Base-by-base conservation (phyloP, 2,888 invertebrate genomes). In the Pherbina coryleti region DNA sequence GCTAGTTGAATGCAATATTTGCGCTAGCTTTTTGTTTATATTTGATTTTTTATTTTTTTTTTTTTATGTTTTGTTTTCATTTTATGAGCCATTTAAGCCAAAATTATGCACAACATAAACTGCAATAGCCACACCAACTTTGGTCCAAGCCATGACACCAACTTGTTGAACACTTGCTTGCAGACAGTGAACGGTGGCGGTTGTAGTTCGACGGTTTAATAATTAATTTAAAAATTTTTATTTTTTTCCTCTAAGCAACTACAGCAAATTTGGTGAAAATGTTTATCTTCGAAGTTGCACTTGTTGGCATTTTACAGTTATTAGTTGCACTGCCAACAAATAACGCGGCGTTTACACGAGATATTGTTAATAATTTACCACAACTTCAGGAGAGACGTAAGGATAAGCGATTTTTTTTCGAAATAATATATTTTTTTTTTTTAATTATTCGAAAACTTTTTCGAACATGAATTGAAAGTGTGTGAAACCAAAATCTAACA, bases 371-470 rank as follows among this genome's bases (percentile, higher is more conserved):
- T 76, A 84, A 88, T 81, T 85, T 88, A 31, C 90, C 91, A 28
- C 87, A 91, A 55, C 84, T 91, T 71, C 87, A 86, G 81, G 89
- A 90, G 83, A 88, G 88, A 87, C 91, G 91, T 91, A 89, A 91
- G 91, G 85, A 81, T 17, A 69, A 44, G 22, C 3, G 2, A 3
- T 8, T 57, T 57, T 37, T 57, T 72, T 9, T 22, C n/a, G n/a
- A n/a, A n/a, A n/a, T n/a, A n/a, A n/a, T n/a, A n/a, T n/a, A n/a
- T n/a, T n/a, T n/a, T n/a, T n/a, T n/a, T n/a, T n/a, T n/a, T n/a
- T n/a, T n/a, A n/a, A n/a, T n/a, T n/a, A n/a, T n/a, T n/a, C n/a
- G n/a, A n/a, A n/a, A n/a, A n/a, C n/a, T n/a, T n/a, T n/a, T n/a
- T n/a, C n/a, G n/a, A n/a, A n/a, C n/a, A n/a, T n/a, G n/a, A n/a